Evolutionary conservation across 92 coral and sea anemone genomes (phyloP), one percentile per base, ranked within the genome.

Genomic region (Heteractis magnifica): DNA sequence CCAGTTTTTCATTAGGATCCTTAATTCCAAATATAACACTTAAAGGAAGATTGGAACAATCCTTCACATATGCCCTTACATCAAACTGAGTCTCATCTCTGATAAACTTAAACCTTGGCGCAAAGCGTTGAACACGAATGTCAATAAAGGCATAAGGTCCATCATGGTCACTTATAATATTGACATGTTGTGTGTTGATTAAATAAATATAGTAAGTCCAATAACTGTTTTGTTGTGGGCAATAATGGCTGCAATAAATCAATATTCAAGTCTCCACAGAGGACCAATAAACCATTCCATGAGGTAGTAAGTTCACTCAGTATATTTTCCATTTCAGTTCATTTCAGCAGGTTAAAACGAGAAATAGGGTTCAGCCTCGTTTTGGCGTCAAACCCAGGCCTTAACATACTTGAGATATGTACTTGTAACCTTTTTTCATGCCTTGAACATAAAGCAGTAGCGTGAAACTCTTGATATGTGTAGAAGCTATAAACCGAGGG

Each of bases 1-100:
- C 89, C 49, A 80, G 62, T 81, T 81, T 86, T 70, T 81, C 86
- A 48, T 81, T 70, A 11, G 79, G 78, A 10, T 82, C 83, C 6
- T 81, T 83, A 16, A 75, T 72, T 55, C 83, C 70, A 58, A 48
- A 81, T n/a, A 82, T 77, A 52, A 65, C 13, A 60, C 71, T 81
- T 15, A 65, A 65, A 0, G 71, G 34, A 16, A 65, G 23, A 15
- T 15, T 3, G 23, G 23, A 15, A 65, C 23, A 65, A 16, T 65
- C 34, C 23, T 16, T 15, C 23, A 18, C 71, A 65, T 65, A 65
- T 15, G 23, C 71, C 0, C 10, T 16, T 19, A 5, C 71, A 6
- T 65, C 23, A 16, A 65, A 65, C 23, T 16, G 23, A 58, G 12
- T 0, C 71, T 0, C 71, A 65, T 65, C 5, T 16, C 71, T 65